Base-by-base conservation (phyloP, 1,140 invertebrate species). In the Drosophila yakuba region DNA sequence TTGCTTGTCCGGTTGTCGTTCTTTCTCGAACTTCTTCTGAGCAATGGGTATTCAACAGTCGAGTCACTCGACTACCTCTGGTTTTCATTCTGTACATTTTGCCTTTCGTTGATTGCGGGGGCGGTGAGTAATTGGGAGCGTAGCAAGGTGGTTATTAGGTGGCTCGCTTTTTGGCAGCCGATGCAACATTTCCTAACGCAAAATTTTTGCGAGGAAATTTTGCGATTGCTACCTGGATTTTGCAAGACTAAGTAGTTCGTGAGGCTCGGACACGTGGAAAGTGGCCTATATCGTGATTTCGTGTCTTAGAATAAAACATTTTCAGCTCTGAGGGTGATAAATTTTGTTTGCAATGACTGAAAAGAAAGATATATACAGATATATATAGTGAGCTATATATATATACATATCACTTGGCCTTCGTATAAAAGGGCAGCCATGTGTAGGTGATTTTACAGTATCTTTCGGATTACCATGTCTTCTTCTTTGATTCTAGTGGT, bases 111-210 rank as follows among this genome's bases (percentile, higher is more conserved):
- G 48, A 36, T 41, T 38, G 48, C 2, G 47, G 25, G 12, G 56
- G 41, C 28, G 20, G 28, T 20, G 43, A n/a, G 43, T 20, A 75
- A 64, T 66, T 75, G 54, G 47, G 0, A 47, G 28, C 61, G 6
- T 35, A 54, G 78, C 64, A 56, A 64, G 25, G 75, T 55, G 58
- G 81, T 80, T 85, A 84, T 85, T 84, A 84, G 77, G 61, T 75
- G 63, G 57, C 12, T 66, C 63, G 25, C 80, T 79, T 79, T 83
- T 83, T 75, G 80, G 56, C 36, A 54, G 64, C 43, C 51, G 3
- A 6, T 2, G 35, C 35, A 14, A 67, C 80, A 48, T 85, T 85
- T 85, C 82, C 81, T 71, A 85, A 85, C 81, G 82, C 68, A 78
- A 44, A 57, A 80, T 52, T 47, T 43, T 17, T 8, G 57, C 55